Evolutionary conservation across 2,113 vertebrate species (phyloP).

Genomic region (Eretmochelys imbricata): DNA sequence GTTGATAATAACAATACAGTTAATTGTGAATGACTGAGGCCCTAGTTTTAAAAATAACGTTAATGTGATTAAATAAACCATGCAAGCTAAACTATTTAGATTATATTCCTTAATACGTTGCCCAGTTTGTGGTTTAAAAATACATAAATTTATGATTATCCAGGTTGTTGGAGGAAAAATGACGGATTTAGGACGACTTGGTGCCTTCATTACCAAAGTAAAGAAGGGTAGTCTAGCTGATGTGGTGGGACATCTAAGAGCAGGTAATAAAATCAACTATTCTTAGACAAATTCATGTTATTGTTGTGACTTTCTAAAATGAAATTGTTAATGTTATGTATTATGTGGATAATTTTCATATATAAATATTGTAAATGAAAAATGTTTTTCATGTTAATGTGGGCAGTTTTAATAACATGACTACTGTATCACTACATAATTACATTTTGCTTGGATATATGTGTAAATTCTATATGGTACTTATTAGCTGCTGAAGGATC

Average conservation of each 20-base stretch:
- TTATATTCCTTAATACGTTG: neutral
- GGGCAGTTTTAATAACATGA: neutral
- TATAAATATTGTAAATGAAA: neutral
- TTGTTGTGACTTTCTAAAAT: neutral
- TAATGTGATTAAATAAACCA: neutral
- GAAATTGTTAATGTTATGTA: neutral
- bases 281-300: neutral
- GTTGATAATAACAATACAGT: neutral
- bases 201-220: slow-evolving; percentile 99
- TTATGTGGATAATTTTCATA: neutral
- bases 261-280: slow-evolving; percentile 82
- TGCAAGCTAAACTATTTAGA: neutral
- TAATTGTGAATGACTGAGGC: neutral
- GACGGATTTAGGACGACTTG: slow-evolving; percentile 93
- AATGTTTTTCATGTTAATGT: neutral
- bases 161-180: slow-evolving; percentile 99
- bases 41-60: neutral
- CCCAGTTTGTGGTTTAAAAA: neutral
- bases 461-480: neutral
- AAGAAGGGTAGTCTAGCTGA: slow-evolving; percentile 99
- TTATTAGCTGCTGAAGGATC: neutral
- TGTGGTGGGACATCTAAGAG: slow-evolving; percentile 95
- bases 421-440: neutral
- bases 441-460: neutral
- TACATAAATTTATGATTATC: slow-evolving; percentile 64